Conservation (phyloP, 1,140 invertebrate species). For the Dendrolimus kikuchii region DNA sequence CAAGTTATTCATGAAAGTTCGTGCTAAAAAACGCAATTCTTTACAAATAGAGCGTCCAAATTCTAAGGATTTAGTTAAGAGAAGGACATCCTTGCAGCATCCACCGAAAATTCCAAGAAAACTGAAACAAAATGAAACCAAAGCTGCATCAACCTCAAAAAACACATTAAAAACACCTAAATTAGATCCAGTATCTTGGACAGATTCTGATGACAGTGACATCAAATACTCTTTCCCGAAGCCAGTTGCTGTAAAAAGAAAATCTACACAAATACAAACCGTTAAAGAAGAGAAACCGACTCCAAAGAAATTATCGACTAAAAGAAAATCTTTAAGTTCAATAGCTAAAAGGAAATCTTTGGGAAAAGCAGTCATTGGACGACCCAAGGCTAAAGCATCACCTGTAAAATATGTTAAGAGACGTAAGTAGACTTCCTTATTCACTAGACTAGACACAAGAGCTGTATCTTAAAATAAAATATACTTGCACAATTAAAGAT, state of each 20-base stretch:
- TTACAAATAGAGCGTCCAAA: slow-evolving; percentile 52
- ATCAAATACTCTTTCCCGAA: slow-evolving; percentile 61
- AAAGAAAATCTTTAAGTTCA: slow-evolving; percentile 19
- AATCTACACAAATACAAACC: neutral
- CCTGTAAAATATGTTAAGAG: slow-evolving; percentile 37
- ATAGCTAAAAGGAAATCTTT: slow-evolving; percentile 26
- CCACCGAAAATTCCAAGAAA: slow-evolving; percentile 53
- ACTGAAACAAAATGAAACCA: slow-evolving; percentile 32
- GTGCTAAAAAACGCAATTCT: slow-evolving; percentile 52
- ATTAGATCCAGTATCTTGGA: slow-evolving; percentile 26
- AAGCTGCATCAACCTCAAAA: slow-evolving; percentile 12
- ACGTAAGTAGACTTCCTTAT: slow-evolving; percentile 37
- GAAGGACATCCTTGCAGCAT: slow-evolving; percentile 53
- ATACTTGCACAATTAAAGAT: too few species aligned
- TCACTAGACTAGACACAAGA: too few species aligned
- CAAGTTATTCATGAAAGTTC: slow-evolving; percentile 55
- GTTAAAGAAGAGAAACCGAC: slow-evolving; percentile 16
- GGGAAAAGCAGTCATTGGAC: slow-evolving; percentile 15
- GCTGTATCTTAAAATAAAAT: too few species aligned
- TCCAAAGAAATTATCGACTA: slow-evolving; percentile 17
- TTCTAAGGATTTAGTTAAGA: slow-evolving; percentile 52
- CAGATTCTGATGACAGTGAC: slow-evolving; percentile 60
- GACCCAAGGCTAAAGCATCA: slow-evolving; percentile 25
- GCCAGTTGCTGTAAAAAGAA: neutral
- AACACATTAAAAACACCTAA: slow-evolving; percentile 17